These are phyloP conservation scores for Meloidogyne chitwoodi DNA, from an alignment of 1,140 invertebrate species.

Conservation along the genomic window DNA sequence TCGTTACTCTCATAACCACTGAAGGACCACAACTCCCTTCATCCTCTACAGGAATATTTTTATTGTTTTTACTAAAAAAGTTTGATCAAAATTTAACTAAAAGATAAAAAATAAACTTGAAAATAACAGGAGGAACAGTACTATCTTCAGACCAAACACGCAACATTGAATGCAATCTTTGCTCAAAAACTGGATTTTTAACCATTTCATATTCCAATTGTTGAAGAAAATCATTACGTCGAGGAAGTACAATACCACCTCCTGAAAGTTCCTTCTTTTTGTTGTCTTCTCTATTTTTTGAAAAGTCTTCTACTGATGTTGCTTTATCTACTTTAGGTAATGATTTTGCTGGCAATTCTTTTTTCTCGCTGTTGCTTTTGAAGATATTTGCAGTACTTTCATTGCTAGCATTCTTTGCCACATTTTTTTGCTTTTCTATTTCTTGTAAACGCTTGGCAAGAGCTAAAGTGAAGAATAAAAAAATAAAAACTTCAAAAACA, in stretches of 20 bases:
- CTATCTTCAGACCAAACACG: constrained; percentile 9
- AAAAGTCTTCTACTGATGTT: background rate
- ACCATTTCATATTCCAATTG: constrained; percentile 7
- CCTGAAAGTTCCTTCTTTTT: background rate
- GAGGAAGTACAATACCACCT: background rate
- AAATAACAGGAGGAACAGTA: background rate
- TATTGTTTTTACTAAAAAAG: background rate
- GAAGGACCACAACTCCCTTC: constrained; percentile 7
- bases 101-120: background rate
- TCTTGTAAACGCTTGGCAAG: background rate
- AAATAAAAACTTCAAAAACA: background rate
- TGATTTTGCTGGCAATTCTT: background rate
- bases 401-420: background rate
- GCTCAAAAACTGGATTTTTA: constrained; percentile 8
- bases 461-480: background rate
- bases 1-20: constrained; percentile 18
- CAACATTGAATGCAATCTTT: constrained; percentile 10
- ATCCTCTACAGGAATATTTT: background rate
- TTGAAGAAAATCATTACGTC: constrained; percentile 11
- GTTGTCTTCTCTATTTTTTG: background rate
- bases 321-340: background rate
- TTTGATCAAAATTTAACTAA: background rate
- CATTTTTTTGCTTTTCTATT: background rate
- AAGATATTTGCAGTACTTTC: background rate
- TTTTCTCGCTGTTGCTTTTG: background rate